Evolutionary conservation across 1,140 invertebrate genomes (phyloP).

Genomic region (Marisa cornuarietis): DNA sequence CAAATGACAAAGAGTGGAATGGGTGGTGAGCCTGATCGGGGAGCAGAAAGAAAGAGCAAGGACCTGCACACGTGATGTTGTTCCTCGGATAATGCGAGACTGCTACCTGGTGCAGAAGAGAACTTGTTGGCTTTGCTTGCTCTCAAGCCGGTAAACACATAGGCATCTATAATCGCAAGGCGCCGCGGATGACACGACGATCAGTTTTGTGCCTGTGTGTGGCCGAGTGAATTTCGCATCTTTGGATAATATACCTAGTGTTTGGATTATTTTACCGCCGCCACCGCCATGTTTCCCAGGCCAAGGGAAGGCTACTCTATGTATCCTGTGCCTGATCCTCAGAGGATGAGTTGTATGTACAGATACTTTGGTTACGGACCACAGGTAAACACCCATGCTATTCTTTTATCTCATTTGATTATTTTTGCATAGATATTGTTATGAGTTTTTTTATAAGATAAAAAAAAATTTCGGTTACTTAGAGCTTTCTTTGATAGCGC

Average conservation of each 20-base stretch:
- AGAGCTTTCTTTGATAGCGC: neutral
- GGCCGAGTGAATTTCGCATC: too few relatives aligned
- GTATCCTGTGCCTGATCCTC: constrained; percentile 8
- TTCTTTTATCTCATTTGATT: neutral
- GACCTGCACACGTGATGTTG: too few relatives aligned
- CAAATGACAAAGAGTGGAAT: too few relatives aligned
- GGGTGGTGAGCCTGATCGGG: too few relatives aligned
- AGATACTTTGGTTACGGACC: constrained; percentile 1
- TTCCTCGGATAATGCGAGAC: too few relatives aligned
- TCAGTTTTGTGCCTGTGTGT: too few relatives aligned
- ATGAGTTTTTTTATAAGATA: neutral
- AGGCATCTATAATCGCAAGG: too few relatives aligned
- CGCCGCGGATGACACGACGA: too few relatives aligned
- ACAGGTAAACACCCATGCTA: neutral
- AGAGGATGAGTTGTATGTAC: constrained; percentile 19
- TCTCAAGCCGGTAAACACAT: too few relatives aligned
- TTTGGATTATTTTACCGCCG: neutral
- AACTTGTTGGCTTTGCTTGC: too few relatives aligned
- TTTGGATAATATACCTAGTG: neutral
- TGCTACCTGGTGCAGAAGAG: too few relatives aligned
- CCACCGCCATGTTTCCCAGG: neutral
- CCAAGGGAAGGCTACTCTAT: constrained; percentile 7
- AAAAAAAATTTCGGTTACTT: neutral
- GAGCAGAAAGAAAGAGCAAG: too few relatives aligned
- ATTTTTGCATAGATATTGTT: neutral